Evolutionary conservation across 2,113 vertebrate species (phyloP), one percentile per base, ranked within the genome.

Genomic region (Microcebus tavaratra): DNA sequence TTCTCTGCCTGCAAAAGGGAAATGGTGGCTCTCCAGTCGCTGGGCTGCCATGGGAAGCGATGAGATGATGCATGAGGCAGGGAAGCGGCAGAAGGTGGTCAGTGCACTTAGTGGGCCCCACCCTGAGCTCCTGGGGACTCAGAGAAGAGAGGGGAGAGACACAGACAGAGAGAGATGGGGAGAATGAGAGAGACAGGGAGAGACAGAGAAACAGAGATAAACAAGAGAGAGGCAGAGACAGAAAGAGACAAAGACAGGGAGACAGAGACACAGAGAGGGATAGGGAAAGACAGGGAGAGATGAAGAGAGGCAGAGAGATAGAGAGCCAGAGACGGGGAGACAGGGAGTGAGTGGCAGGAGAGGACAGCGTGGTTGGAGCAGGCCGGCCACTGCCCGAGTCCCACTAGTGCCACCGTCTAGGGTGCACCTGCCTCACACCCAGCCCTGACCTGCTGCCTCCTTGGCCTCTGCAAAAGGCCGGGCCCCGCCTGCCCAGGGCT

Each of bases 11-110:
- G 57, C 27, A 29, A 48, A 61, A 17, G 18, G 1, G 11, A 45
- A 5, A 23, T n/a, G 27, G 39, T 12, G 34, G 4, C 0, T 4
- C 34, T 23, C 13, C 3, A 14, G 6, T 2, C 0, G 36, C 82
- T 6, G 63, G 31, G 48, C 36, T 42, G n/a, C 68, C 17, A n/a
- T 13, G n/a, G 53, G 45, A 39, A 21, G 87, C 3, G n/a, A 29
- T n/a, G 31, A 53, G 88, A 39, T 2, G 17, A 0, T 2, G 1
- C 0, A 0, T 5, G 29, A 34, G 23, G 80, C 59, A 5, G 55
- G 53, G 50, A 1, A 3, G 3, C 15, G 8, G 42, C 34, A 7
- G 68, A 27, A 31, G 79, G 48, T 0, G 8, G 20, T 45, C 23
- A 2, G 6, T 0, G 67, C 12, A 3, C 10, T 68, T 11, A 55